Percentiles rank a stretch among this genome's conserved stretches.
Evolutionary conservation across 2,113 vertebrate species (phyloP).

Genomic region (Lampris incognitus): DNA sequence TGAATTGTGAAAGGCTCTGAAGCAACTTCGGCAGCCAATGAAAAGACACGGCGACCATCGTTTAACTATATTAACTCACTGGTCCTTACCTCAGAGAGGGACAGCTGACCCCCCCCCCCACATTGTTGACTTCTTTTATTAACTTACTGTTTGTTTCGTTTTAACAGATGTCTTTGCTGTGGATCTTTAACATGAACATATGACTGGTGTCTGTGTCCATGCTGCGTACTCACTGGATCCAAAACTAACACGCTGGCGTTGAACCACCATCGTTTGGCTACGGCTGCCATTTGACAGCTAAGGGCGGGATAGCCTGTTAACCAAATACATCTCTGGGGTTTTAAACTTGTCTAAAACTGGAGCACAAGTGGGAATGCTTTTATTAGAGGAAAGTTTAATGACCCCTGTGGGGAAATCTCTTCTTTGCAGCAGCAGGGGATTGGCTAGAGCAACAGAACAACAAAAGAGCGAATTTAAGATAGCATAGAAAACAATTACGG

Average conservation of each 20-base stretch:
- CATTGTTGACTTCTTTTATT: too few species aligned
- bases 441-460: slow-evolving; percentile 2
- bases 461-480: neutral
- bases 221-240: too few species aligned
- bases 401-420: slow-evolving; percentile 25
- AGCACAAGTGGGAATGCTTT: slow-evolving; percentile 6
- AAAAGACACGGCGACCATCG: too few species aligned
- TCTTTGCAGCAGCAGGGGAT: slow-evolving; percentile 8
- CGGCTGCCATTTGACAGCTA: slow-evolving; percentile 15
- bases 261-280: slow-evolving; percentile 31
- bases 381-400: slow-evolving; percentile 40
- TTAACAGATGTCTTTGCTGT: too few species aligned
- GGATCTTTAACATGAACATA: too few species aligned
- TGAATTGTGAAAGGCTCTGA: neutral
- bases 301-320: slow-evolving; percentile 13
- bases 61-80: too few species aligned
- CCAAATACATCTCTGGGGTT: neutral
- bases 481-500: neutral
- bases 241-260: slow-evolving; percentile 11
- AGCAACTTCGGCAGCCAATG: too few species aligned
- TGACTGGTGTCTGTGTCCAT: too few species aligned
- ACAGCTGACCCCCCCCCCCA: too few species aligned
- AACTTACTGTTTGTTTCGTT: too few species aligned
- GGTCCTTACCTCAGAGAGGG: too few species aligned
- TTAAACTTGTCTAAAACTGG: neutral